Base-by-base conservation (phyloP, 2,888 invertebrate genomes). In the Lycocerus yunnanus region DNA sequence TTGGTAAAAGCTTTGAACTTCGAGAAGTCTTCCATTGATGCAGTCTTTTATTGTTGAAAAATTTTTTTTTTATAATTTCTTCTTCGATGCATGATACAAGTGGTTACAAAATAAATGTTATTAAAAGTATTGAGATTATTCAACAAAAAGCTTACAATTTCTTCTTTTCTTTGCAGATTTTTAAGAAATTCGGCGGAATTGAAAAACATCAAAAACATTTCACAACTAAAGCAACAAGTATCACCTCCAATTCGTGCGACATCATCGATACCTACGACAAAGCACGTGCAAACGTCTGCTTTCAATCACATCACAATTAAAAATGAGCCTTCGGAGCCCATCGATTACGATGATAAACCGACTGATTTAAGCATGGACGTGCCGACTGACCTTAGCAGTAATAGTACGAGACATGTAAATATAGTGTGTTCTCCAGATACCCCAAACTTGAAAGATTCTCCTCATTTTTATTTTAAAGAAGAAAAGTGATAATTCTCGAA, bases 181-280 rank as follows among this genome's bases (percentile, higher is more conserved):
- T 90, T 98, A 80, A 92, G 97, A 79, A 97, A 97, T 87, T 97
- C 97, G 69, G 94, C 95, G 58, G 97, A 97, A 88, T 89, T 98
- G 83, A 97, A 97, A 85, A 97, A 95, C 87, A 97, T 97, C 79
- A 97, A 97, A 86, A 97, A 97, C 85, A 96, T 97, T 82, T 96
- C 96, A 9, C 88, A 96, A 76, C 88, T 97, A 80, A 90, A 96
- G 67, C 96, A 96, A 86, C 94, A 93, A 86, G 92, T 93, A 92
- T 90, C 91, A 81, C 61, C 61, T 91, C 90, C 78, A 90, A 91
- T n/a, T 86, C 88, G 63, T 65, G 77, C 80, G 15, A 69, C 72
- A 15, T 21, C 78, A 11, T 72, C 67, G 9, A 20, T 63, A 20
- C 18, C n/a, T 1, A 63, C 61, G 15, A 13, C 15, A n/a, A 16